These are phyloP conservation scores for Trypoxylon attenuatum DNA, from an alignment of 2,888 invertebrate genomes.

Conservation along the genomic window DNA sequence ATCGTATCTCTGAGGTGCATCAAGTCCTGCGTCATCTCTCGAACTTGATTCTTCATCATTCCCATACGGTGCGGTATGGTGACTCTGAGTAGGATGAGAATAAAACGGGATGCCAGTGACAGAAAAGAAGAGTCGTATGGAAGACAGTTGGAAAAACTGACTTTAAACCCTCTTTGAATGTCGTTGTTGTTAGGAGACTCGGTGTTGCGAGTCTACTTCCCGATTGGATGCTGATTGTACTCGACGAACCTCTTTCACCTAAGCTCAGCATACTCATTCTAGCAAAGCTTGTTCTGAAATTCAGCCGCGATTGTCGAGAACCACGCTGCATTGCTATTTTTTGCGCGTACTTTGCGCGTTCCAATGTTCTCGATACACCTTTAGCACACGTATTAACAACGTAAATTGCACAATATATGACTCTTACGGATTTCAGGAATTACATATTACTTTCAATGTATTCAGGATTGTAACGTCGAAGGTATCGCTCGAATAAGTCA, in stretches of 20 bases:
- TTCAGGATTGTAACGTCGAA: conserved; percentile 75
- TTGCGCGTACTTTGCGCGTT: conserved; percentile 46
- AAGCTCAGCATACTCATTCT: conserved; percentile 25
- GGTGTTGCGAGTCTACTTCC: conserved; percentile 35
- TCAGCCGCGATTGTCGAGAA: conserved; percentile 46
- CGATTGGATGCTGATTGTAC: conserved; percentile 39
- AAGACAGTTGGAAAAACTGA: conserved; percentile 4
- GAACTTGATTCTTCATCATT: conserved; percentile 76
- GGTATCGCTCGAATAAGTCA: conserved; percentile 76
- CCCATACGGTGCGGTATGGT: conserved; percentile 77
- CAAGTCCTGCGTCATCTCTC: conserved; percentile 71
- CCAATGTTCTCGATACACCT: conserved; percentile 50
- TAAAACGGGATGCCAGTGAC: neutral
- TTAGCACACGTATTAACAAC: conserved; percentile 56
- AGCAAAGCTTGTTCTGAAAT: conserved; percentile 41
- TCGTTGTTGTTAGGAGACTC: conserved; percentile 18
- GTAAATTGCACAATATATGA: neutral
- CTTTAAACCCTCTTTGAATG: conserved; percentile 15
- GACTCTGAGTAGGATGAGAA: conserved; percentile 63
- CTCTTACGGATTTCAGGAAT: neutral
- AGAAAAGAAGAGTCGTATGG: neutral
- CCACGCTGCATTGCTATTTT: conserved; percentile 38
- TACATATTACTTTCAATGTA: conserved; percentile 74
- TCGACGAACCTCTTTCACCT: conserved; percentile 22
- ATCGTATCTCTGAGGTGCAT: conserved; percentile 63